phyloP scores from a whole-genome alignment of 2,113 vertebrate genomes.

The Ammodytes marinus region DNA sequence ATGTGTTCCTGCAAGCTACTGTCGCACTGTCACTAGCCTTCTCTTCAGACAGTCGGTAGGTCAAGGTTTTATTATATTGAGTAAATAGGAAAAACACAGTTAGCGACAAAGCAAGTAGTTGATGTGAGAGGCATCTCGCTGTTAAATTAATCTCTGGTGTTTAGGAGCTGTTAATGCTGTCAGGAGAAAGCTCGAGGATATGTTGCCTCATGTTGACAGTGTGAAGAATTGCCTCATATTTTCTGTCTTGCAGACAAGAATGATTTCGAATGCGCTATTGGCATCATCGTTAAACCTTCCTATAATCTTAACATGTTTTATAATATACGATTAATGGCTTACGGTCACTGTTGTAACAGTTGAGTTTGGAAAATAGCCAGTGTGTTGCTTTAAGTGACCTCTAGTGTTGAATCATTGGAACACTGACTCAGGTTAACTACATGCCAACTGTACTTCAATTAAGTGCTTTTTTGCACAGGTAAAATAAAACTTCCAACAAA shows the following conservation, averaged over 20 bases:
- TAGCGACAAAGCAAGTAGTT: neutral
- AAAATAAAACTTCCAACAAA: neutral
- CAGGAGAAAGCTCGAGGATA: neutral
- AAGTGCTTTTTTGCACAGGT: neutral
- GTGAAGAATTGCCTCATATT: neutral
- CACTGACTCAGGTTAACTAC: too few species aligned
- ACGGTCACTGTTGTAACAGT: conserved; percentile 14
- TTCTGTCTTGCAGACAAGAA: neutral
- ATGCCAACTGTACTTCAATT: neutral
- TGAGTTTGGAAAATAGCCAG: neutral
- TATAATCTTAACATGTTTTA: neutral
- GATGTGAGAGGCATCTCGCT: neutral
- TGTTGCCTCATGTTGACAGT: conserved; percentile 4
- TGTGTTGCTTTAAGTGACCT: conserved; percentile 39
- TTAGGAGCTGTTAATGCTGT: neutral
- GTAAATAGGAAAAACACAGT: neutral
- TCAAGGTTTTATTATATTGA: conserved; percentile 11
- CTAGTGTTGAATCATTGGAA: conserved; percentile 25
- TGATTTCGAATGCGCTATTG: neutral
- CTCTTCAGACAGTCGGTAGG: conserved; percentile 39
- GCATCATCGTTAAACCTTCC: neutral
- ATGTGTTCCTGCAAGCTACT: neutral
- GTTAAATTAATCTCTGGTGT: neutral
- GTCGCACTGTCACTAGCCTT: neutral
- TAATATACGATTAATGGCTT: neutral